These are phyloP conservation scores for Drosophila parabipectinata DNA, from an alignment of 1,140 invertebrate genomes.

Conservation along the genomic window DNA sequence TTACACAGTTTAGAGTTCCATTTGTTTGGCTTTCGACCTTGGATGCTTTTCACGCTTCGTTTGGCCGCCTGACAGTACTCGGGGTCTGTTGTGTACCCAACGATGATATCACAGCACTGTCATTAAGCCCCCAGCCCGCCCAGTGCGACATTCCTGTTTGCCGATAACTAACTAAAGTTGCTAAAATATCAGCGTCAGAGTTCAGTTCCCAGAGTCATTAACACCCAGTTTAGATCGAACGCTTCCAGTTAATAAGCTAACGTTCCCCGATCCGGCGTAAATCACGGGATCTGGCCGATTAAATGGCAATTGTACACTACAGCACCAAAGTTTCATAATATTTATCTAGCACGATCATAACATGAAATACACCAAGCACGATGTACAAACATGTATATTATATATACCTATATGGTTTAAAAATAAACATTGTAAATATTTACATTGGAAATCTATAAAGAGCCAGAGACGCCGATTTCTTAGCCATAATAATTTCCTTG, in stretches of 20 bases:
- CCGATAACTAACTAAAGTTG: constrained; percentile 44
- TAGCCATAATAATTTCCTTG: constrained; percentile 41
- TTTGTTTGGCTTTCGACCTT: constrained; percentile 51
- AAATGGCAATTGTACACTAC: constrained; percentile 5
- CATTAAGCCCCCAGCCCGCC: constrained; percentile 23
- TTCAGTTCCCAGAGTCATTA: constrained; percentile 57
- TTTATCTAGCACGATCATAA: constrained; percentile 67
- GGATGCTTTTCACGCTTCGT: constrained; percentile 62
- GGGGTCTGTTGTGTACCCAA: constrained; percentile 9
- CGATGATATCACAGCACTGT: constrained; percentile 59
- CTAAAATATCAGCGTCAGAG: constrained; percentile 25
- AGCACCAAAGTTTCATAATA: constrained; percentile 65
- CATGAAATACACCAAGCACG: constrained; percentile 12
- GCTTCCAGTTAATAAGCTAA: background rate
- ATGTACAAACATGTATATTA: constrained; percentile 22
- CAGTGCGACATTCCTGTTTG: constrained; percentile 47
- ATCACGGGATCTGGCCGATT: constrained; percentile 20
- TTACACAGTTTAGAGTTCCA: constrained; percentile 6
- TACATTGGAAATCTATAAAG: constrained; percentile 66
- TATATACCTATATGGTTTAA: constrained; percentile 58
- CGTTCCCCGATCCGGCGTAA: constrained; percentile 25
- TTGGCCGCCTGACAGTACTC: constrained; percentile 34
- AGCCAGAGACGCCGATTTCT: constrained; percentile 28
- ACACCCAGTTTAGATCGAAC: constrained; percentile 34
- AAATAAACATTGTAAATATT: constrained; percentile 79